Percentiles rank a stretch among this genome's conserved stretches.
Conservation (phyloP, 2,113 vertebrate species). For the Ctenodactylus gundi region DNA sequence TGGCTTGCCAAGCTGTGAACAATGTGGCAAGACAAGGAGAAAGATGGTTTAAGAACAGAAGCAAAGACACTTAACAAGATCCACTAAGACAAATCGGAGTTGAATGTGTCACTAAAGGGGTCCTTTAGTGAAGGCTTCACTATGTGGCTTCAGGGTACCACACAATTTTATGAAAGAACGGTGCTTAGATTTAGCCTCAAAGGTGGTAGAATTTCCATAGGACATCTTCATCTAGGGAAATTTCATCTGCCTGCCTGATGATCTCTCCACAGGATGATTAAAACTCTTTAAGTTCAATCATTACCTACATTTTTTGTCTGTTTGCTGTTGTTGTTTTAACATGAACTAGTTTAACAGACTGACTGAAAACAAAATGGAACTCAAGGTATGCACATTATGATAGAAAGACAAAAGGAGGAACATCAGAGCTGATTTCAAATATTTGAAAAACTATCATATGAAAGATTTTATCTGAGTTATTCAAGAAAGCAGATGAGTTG, state of each 20-base stretch:
- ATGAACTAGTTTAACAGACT: slow-evolving; percentile 49
- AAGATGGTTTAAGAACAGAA: background rate
- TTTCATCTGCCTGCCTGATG: background rate
- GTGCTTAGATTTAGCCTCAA: background rate
- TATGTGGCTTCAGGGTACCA: background rate
- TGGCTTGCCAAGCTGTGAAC: background rate
- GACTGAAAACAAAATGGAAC: slow-evolving; percentile 29
- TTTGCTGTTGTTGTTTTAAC: background rate
- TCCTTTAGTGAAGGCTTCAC: background rate
- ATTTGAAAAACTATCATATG: slow-evolving; percentile 33
- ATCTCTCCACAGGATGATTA: background rate
- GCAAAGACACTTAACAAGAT: background rate
- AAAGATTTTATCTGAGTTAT: slow-evolving; percentile 25
- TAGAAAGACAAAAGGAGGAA: slow-evolving; percentile 33
- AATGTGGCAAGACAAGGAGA: background rate
- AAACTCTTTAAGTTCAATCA: slow-evolving; percentile 1
- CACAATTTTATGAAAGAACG: background rate
- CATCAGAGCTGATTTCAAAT: slow-evolving; percentile 21
- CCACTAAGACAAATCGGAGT: background rate
- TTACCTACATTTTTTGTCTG: background rate
- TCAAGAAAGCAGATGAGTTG: background rate
- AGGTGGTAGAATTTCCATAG: background rate
- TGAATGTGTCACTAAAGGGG: background rate
- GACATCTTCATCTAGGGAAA: background rate
- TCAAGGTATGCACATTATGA: slow-evolving; percentile 16